A percentile compares a stretch with the other conserved stretches of the same genome.
These are phyloP conservation scores for Mesocentrotus franciscanus DNA, from an alignment of 53 echinoderm and acorn worm genomes.

Conservation along the genomic window DNA sequence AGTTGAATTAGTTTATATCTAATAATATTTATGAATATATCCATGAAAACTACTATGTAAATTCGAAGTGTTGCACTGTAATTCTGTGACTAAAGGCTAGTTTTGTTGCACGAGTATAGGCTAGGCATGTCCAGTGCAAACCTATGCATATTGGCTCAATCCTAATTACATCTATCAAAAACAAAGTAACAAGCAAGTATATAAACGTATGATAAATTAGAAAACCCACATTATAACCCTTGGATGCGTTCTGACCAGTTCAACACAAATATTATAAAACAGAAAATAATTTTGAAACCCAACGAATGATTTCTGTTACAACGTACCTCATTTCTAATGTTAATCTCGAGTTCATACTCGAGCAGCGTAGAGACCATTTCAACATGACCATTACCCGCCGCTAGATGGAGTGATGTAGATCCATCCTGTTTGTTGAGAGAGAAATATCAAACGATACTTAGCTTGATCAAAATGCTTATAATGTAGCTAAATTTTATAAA, in stretches of 20 bases:
- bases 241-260: neutral
- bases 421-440: slow-evolving; percentile 72
- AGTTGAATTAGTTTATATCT: no score
- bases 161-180: neutral
- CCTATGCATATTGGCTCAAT: neutral
- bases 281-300: neutral
- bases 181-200: no score
- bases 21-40: no score
- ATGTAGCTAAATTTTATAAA: neutral
- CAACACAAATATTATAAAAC: neutral
- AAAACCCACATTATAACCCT: neutral
- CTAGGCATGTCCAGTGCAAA: neutral
- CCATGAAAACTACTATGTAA: no score
- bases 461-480: neutral
- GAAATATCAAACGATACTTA: neutral
- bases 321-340: slow-evolving; percentile 84
- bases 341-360: slow-evolving; percentile 81
- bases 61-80: neutral
- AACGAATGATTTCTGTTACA: neutral
- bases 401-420: slow-evolving; percentile 84
- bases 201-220: neutral
- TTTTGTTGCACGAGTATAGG: neutral
- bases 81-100: neutral
- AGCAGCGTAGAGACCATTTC: slow-evolving; percentile 74
- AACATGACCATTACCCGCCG: slow-evolving; percentile 81